Evolutionary conservation across 2,797 vertebrate species (phyloP).

Genomic region (Dendrocincla fuliginosa): DNA sequence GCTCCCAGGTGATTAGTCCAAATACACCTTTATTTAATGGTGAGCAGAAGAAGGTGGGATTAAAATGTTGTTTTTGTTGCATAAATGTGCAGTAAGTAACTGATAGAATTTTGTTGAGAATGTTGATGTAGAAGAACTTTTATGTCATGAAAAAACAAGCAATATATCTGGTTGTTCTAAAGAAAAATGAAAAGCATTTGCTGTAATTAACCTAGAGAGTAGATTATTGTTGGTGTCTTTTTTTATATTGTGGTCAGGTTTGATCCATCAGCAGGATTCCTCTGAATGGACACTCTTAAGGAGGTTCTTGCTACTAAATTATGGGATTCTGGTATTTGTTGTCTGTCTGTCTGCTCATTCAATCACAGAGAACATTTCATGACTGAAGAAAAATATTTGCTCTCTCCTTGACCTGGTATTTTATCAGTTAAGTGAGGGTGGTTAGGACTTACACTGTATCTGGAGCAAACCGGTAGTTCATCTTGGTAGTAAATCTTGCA

Average conservation of each 20-base stretch:
- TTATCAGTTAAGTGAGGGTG: background rate
- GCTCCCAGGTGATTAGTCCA: background rate
- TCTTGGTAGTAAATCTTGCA: background rate
- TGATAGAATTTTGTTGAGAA: background rate
- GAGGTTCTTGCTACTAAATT: background rate
- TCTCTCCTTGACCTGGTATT: background rate
- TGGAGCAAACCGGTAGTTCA: background rate
- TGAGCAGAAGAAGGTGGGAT: background rate
- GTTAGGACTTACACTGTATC: background rate
- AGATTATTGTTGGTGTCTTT: background rate
- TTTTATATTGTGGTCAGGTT: background rate
- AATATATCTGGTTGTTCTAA: background rate
- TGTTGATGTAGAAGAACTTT: background rate
- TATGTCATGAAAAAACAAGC: background rate
- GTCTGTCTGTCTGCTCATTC: background rate
- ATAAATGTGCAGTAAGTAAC: background rate
- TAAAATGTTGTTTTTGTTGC: background rate
- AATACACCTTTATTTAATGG: background rate
- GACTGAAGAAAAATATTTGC: background rate
- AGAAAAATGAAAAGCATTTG: background rate
- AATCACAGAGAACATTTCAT: background rate
- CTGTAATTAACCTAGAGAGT: background rate
- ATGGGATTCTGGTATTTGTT: background rate
- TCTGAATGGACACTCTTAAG: background rate
- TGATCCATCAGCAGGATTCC: background rate